Base-by-base conservation (phyloP, 2,113 vertebrate genomes). In the Himantopus leucocephalus region DNA sequence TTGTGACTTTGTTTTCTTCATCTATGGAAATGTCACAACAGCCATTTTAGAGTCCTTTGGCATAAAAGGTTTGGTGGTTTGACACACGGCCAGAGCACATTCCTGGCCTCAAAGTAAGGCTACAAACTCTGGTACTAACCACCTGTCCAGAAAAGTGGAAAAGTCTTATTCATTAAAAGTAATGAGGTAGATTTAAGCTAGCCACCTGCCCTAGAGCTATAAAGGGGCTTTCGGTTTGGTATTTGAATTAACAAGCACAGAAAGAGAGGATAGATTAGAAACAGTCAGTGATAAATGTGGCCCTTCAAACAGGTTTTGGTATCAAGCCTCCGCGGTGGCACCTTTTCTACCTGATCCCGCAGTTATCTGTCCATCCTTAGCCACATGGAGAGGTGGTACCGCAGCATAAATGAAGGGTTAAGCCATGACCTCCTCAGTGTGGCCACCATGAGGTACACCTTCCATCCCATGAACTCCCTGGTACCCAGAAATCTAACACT, bases 181-280 rank as follows among this genome's bases (percentile, higher is more conserved):
- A 97, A 96, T n/a, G 75, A 92, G 53, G 41, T 88, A 32, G 72
- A 80, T 88, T 96, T 95, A 76, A 96, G 75, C 82, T 68, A 93
- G 52, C 47, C 96, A 96, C 88, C 91, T 95, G 88, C 78, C 94
- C 79, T 70, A 23, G 18, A 82, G 70, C 59, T 85, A 64, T 83
- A 89, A 93, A 94, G 47, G 39, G 77, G 35, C 6, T 87, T 95
- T 77, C 15, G 6, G 34, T 30, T 71, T 76, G 56, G 50, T 87
- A 76, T 94, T 94, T 97, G 75, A 90, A 90, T 92, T 92, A 96
- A 92, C 62, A 97, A 75, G 59, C 71, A 90, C 43, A 94, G 72
- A 68, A 90, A 77, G 18, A 90, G 56, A 87, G 14, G 37, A 39
- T 13, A 63, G 41, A 79, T 53, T 85, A 76, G 82, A 62, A 96